Evolutionary conservation across 2,113 vertebrate species (phyloP).

Genomic region (Martes martes): DNA sequence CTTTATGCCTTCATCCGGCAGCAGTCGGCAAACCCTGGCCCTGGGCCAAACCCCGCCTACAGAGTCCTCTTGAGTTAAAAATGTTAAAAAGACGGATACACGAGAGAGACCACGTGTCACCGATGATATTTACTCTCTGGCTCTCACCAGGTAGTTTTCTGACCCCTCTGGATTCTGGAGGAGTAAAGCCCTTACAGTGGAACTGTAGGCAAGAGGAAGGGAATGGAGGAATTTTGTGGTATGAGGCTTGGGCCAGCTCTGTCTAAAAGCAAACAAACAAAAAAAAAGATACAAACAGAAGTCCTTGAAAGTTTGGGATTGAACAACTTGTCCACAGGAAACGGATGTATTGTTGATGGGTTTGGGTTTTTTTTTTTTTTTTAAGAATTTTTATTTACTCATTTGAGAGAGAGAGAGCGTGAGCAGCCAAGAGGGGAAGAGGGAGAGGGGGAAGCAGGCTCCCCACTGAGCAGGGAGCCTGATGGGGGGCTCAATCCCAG

Average conservation of each 20-base stretch:
- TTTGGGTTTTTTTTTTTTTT: not conserved
- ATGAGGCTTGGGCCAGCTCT: not conserved
- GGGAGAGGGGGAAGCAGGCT: not conserved
- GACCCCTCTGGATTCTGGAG: not conserved
- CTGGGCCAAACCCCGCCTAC: not conserved
- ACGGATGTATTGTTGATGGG: not conserved
- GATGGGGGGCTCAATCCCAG: not conserved
- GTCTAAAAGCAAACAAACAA: not conserved
- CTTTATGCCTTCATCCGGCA: not conserved
- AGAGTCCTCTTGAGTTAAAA: not conserved
- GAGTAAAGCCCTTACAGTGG: not conserved
- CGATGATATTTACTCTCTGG: not conserved
- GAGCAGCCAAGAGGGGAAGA: not conserved
- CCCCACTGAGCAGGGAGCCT: not conserved
- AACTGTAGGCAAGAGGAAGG: not conserved
- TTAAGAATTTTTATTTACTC: not conserved
- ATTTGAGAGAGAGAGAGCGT: not conserved
- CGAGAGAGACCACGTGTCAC: not conserved
- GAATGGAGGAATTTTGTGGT: not conserved
- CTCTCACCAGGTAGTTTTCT: not conserved
- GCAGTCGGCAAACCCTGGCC: not conserved
- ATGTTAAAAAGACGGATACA: not conserved
- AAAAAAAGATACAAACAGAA: not conserved
- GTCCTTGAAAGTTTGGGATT: not conserved
- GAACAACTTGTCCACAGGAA: not conserved